Conservation (phyloP, 2,888 invertebrate species). For the Patella pellucida region DNA sequence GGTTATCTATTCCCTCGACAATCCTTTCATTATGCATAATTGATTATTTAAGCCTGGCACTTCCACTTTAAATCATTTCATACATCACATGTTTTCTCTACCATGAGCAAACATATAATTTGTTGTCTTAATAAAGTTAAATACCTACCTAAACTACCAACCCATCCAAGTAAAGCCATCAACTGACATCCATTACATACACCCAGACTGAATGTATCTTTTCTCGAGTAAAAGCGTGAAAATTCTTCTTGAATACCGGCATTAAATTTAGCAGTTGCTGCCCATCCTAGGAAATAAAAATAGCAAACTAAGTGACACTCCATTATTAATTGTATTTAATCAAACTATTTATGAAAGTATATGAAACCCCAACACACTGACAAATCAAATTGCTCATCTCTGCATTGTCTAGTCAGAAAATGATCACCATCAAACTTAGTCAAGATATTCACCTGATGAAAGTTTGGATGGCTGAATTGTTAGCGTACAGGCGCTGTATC, state of each 20-base stretch:
- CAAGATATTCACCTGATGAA: too few species aligned
- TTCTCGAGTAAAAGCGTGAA: constrained; percentile 78
- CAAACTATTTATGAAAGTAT: too few species aligned
- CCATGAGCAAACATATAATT: neutral
- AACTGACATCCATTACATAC: constrained; percentile 99
- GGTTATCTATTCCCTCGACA: too few species aligned
- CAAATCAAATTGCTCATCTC: too few species aligned
- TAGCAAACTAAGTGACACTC: neutral
- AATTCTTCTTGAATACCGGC: constrained; percentile 83
- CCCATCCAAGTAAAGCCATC: constrained; percentile 93
- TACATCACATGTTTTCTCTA: neutral
- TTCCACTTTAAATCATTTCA: too few species aligned
- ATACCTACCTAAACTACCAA: constrained; percentile 72
- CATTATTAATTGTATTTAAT: neutral
- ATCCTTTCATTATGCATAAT: too few species aligned
- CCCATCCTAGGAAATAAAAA: constrained; percentile 81
- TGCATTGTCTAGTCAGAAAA: too few species aligned
- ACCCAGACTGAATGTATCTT: constrained; percentile 93
- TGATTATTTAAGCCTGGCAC: too few species aligned
- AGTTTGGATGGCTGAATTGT: too few species aligned
- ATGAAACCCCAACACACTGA: too few species aligned
- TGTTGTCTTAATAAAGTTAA: neutral
- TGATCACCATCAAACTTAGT: too few species aligned
- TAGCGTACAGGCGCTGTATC: too few species aligned
- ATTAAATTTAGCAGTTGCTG: constrained; percentile 89